A percentile compares a stretch with the other conserved stretches of the same genome.
These are phyloP conservation scores for Erebia palarica DNA, from an alignment of 2,888 invertebrate species.

Conservation along the genomic window DNA sequence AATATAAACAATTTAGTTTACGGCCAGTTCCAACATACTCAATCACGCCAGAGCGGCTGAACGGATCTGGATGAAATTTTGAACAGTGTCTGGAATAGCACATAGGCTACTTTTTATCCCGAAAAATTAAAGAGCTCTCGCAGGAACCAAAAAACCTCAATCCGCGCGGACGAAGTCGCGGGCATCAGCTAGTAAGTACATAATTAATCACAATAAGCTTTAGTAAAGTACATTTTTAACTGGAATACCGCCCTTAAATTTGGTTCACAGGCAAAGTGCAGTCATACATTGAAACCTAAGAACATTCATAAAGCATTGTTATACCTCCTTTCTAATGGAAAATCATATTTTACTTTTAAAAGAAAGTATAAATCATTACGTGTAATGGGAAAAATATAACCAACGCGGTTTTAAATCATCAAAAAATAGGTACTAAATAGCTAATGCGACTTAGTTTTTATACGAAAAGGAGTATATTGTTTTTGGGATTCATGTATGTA, in stretches of 20 bases:
- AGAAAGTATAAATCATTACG: slow-evolving; percentile 16
- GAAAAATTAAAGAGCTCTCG: too few species aligned
- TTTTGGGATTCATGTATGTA: too few species aligned
- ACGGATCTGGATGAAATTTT: too few species aligned
- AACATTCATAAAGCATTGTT: slow-evolving; percentile 22
- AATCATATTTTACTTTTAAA: slow-evolving; percentile 26
- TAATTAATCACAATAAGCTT: background rate
- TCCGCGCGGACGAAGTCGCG: too few species aligned
- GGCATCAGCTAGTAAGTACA: too few species aligned
- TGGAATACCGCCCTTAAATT: background rate
- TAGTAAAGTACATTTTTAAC: background rate
- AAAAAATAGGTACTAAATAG: background rate
- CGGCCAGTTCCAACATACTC: too few species aligned
- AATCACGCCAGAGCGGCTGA: too few species aligned
- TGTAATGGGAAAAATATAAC: slow-evolving; percentile 2
- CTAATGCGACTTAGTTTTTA: background rate
- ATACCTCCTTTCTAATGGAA: slow-evolving; percentile 25
- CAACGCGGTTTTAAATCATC: background rate
- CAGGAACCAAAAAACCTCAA: too few species aligned
- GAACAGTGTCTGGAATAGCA: too few species aligned
- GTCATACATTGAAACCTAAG: slow-evolving; percentile 21
- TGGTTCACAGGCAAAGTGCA: slow-evolving; percentile 25
- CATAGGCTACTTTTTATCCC: too few species aligned
- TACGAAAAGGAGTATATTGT: too few species aligned
- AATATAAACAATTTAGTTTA: too few species aligned